Evolutionary conservation across 2,888 invertebrate species (phyloP), one percentile per base, ranked within the genome.

Genomic region (Tanaodytes sp.): DNA sequence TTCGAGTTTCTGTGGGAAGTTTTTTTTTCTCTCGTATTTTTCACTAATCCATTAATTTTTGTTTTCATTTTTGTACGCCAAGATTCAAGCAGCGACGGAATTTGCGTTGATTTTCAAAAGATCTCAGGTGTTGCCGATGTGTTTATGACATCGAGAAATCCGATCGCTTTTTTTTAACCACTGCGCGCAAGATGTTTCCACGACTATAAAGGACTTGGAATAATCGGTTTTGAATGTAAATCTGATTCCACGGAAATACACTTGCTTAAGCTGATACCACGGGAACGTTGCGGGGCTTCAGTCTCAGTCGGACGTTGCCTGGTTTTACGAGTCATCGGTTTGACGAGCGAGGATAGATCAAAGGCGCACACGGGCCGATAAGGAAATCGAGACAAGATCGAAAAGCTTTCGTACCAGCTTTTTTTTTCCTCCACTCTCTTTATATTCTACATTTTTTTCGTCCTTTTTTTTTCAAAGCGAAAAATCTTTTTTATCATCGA

Each of bases 371-470:
- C 27, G 42, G 5, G 33, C 45, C 62, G 62, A 71, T 62, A 65
- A 71, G 70, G 70, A 71, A 71, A 71, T 71, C 70, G 65, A 63
- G 70, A 70, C 65, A 65, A 65, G 62, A 70, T 70, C 65, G 70
- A 71, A 66, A 23, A 66, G 52, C 18, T 27, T 43, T 52, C 51
- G 30, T 59, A 48, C 9, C 48, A 49, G 31, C 49, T 57, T 55
- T 67, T 23, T 23, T 23, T 4, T 8, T 67, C 39, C 19, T 12
- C 51, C n/a, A 31, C n/a, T n/a, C n/a, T n/a, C n/a, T n/a, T n/a
- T n/a, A n/a, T n/a, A n/a, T n/a, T n/a, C n/a, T n/a, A n/a, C n/a
- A n/a, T n/a, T n/a, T n/a, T n/a, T n/a, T n/a, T n/a, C n/a, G n/a
- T n/a, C n/a, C n/a, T n/a, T n/a, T n/a, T n/a, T n/a, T n/a, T n/a